Base-by-base conservation (phyloP, 2,113 vertebrate species). In the Philantomba maxwellii region DNA sequence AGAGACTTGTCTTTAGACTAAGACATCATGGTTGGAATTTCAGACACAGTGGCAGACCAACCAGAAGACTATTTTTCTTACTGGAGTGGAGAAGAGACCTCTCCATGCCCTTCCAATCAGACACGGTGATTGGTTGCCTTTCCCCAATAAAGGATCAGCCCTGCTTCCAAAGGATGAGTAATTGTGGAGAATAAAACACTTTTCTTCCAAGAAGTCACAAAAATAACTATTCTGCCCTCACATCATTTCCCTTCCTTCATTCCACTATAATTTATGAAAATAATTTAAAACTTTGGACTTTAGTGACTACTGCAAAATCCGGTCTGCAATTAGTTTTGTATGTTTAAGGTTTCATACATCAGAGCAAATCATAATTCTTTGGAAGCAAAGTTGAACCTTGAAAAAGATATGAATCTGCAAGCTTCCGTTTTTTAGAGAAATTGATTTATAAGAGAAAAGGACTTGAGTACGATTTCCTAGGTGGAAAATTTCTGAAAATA, bases 191-290 rank as follows among this genome's bases (percentile, higher is more conserved):
- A 96, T 97, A 95, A 97, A 97, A 96, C 64, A 78, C 89, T 94
- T 94, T 96, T 89, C 95, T 92, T 94, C 82, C 58, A 92, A 97
- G 73, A 94, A 96, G 36, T 92, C 77, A 95, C 92, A 92, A 88
- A 97, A 97, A 92, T 96, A 96, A 94, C 82, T 55, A 92, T 45
- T 80, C 78, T 96, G 70, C 87, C 66, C 57, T 97, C 92, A 89
- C 30, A 78, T 96, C 81, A 96, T 93, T 96, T 95, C 88, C 91
- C 30, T 96, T 89, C 88, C 77, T 96, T 96, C 93, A 70, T 89
- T 85, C 82, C 36, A 85, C 95, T 93, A 85, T 98, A 97, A 97
- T 96, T 98, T 97, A 98, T 92, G 91, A 98, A 98, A 98, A 98
- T 97, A 77, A 2, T 97, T 97, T 98, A 98, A 96, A 98, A 94